Percentiles rank a stretch among this genome's conserved stretches.
phyloP scores from a whole-genome alignment of 1,140 invertebrate species.

The Lepeophtheirus salmonis region DNA sequence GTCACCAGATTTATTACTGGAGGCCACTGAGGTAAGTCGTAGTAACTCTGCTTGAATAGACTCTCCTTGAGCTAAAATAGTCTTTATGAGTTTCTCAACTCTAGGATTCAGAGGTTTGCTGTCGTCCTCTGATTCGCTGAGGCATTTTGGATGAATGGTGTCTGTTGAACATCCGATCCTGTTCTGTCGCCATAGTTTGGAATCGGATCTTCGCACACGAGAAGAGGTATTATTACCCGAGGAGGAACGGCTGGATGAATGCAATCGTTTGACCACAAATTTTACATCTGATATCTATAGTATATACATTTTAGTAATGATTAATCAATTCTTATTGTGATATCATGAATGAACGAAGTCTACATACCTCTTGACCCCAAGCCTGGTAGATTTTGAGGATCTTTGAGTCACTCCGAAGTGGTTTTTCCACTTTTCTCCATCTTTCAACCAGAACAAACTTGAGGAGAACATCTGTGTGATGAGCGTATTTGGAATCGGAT shows the following conservation, averaged over 20 bases:
- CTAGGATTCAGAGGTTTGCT: background rate
- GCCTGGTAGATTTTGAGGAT: slow-evolving; percentile 39
- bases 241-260: background rate
- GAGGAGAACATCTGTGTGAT: slow-evolving; percentile 22
- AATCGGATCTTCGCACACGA: background rate
- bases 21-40: slow-evolving; percentile 43
- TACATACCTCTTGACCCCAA: slow-evolving; percentile 5
- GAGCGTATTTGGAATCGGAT: slow-evolving; percentile 22
- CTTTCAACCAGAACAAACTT: slow-evolving; percentile 28
- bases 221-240: background rate
- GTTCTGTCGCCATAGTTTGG: background rate
- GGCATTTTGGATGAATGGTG: background rate
- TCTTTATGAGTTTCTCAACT: slow-evolving; percentile 47
- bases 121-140: background rate
- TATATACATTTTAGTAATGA: background rate
- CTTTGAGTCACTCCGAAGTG: slow-evolving; percentile 41
- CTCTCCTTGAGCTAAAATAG: slow-evolving; percentile 56
- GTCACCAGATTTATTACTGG: slow-evolving; percentile 43
- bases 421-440: slow-evolving; percentile 42
- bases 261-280: background rate
- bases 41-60: slow-evolving; percentile 50
- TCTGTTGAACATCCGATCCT: background rate
- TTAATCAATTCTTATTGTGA: too few species aligned
- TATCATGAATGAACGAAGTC: too few species aligned
- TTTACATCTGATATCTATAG: background rate